Base-by-base conservation (phyloP, 2,113 vertebrate genomes). In the Crypturellus undulatus region DNA sequence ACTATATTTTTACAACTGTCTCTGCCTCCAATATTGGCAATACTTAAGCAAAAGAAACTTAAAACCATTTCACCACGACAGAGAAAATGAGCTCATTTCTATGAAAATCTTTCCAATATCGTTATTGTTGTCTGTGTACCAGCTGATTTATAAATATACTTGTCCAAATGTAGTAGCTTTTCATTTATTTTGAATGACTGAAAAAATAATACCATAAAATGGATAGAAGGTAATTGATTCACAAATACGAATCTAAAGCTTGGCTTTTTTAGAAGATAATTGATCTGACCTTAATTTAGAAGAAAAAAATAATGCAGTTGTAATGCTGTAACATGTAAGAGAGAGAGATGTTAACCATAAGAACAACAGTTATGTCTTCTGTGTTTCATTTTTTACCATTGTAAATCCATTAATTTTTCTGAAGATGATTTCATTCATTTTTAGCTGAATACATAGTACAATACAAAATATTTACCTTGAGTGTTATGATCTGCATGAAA, bases 61-160 rank as follows among this genome's bases (percentile, higher is more conserved):
- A 38, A 78, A 93, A 84, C 24, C 43, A 43, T 90, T 96, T 91
- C 5, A 34, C 58, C 47, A 62, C 34, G 72, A n/a, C 63, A 76
- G 88, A 79, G 52, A 28, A 87, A 95, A 96, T 92, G 76, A 95
- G 70, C 58, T 87, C 8, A 93, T 94, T 96, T 96, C 56, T 94
- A 19, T 96, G 92, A 77, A 91, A 94, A 93, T 94, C 73, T 79
- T 90, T 84, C 72, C 38, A 82, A 45, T 84, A 78, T 62, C 87
- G 63, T 90, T 68, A 68, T 89, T 80, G 58, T 80, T 92, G 75
- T 42, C 63, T 92, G 76, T 59, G 58, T 92, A 62, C 56, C 83
- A 79, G 68, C 58, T 91, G 84, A 76, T 82, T 71, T 87, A 45
- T 90, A 88, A 93, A 94, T 85, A 93, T 86, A 73, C 82, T 88